These are phyloP conservation scores for Erythrocebus patas DNA, from an alignment of 2,113 vertebrate species.

Conservation along the genomic window DNA sequence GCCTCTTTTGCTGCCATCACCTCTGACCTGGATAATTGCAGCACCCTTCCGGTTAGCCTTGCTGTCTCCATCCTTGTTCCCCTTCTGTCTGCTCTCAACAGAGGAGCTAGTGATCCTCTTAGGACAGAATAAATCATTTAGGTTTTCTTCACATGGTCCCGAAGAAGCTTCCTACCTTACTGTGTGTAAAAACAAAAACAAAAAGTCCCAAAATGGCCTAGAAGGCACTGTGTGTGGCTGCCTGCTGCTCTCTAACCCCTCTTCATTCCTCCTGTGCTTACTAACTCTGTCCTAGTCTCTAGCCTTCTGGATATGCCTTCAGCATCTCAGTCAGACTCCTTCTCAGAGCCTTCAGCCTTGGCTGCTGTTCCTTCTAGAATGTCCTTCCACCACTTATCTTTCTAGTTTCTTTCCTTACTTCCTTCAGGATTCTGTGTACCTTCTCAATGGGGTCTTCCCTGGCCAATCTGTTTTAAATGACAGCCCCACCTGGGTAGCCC, in stretches of 20 bases:
- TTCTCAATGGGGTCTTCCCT: neutral
- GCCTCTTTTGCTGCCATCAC: neutral
- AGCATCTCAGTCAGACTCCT: neutral
- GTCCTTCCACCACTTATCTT: neutral
- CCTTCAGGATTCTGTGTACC: neutral
- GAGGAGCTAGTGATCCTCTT: neutral
- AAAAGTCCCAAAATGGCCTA: neutral
- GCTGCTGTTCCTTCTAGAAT: neutral
- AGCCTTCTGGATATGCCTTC: neutral
- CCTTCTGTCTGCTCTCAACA: neutral
- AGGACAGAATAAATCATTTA: neutral
- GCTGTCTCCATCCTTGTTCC: neutral
- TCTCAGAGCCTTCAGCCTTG: neutral
- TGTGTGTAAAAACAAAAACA: neutral
- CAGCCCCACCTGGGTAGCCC: neutral
- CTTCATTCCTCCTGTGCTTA: neutral
- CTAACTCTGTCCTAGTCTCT: neutral
- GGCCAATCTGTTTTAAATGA: neutral
- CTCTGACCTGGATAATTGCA: neutral
- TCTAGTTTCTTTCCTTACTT: neutral
- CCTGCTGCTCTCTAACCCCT: neutral
- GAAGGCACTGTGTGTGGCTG: rapidly evolving
- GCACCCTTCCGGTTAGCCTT: neutral
- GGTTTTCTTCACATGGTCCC: neutral
- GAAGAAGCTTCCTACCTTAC: neutral